phyloP scores from a whole-genome alignment of 2,113 vertebrate genomes.

The Nematolebias whitei region DNA sequence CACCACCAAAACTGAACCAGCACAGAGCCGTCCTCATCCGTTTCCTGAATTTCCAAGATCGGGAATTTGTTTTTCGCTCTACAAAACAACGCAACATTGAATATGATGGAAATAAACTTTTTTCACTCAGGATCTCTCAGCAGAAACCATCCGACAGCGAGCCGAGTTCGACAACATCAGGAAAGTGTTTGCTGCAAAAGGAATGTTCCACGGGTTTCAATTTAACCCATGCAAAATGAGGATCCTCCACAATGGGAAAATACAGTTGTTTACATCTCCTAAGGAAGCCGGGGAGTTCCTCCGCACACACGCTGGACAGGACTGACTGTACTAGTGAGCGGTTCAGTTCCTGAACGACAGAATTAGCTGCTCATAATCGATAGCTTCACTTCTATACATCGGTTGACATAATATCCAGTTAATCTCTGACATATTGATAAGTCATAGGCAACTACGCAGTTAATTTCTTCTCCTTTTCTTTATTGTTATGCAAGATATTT shows the following conservation, averaged over 20 bases:
- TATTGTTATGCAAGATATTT: background rate
- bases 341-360: background rate
- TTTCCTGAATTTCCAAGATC: too few species aligned
- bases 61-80: too few species aligned
- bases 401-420: background rate
- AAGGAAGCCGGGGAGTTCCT: background rate
- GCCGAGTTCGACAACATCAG: background rate
- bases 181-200: rapidly evolving
- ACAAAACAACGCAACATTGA: background rate
- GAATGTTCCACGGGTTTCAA: background rate
- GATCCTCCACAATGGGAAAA: background rate
- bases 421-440: background rate
- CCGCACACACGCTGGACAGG: background rate
- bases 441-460: background rate
- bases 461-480: background rate
- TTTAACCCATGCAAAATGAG: rapidly evolving
- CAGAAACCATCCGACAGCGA: conserved; percentile 1
- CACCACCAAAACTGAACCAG: too few species aligned
- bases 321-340: background rate
- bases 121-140: background rate
- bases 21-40: too few species aligned
- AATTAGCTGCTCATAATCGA: background rate
- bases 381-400: background rate
- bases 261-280: too few species aligned
- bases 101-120: background rate